Conservation (phyloP, 1,140 invertebrate species). For the Whitmania pigra region DNA sequence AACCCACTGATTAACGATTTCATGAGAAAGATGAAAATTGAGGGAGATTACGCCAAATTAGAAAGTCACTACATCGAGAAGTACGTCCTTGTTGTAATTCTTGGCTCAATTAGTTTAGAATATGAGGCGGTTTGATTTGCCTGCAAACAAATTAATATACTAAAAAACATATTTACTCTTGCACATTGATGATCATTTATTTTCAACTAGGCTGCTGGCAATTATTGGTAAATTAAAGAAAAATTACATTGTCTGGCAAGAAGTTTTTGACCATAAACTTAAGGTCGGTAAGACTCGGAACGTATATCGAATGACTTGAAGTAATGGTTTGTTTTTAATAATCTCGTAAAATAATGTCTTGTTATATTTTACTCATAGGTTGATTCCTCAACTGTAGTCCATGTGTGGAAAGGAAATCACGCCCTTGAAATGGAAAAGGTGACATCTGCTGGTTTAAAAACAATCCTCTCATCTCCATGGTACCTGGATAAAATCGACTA, state of each 20-base stretch:
- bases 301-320: background rate
- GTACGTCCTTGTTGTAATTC: slow-evolving; percentile 28
- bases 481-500: slow-evolving; percentile 66
- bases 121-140: background rate
- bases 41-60: slow-evolving; percentile 46
- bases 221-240: slow-evolving; percentile 38
- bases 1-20: slow-evolving; percentile 60
- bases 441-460: slow-evolving; percentile 50
- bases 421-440: slow-evolving; percentile 42
- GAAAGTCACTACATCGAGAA: slow-evolving; percentile 59
- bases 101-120: background rate
- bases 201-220: slow-evolving; percentile 43
- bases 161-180: background rate
- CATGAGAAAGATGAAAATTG: slow-evolving; percentile 52
- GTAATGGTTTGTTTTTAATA: background rate
- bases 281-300: slow-evolving; percentile 35
- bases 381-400: slow-evolving; percentile 42
- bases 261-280: slow-evolving; percentile 69
- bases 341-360: background rate
- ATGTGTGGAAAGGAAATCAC: slow-evolving; percentile 43
- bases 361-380: slow-evolving; percentile 28
- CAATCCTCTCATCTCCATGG: slow-evolving; percentile 67
- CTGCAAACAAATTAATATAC: background rate
- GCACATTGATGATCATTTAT: slow-evolving; percentile 7
- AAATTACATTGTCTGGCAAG: slow-evolving; percentile 74